Evolutionary conservation across 2,888 invertebrate species (phyloP), one percentile per base, ranked within the genome.

Genomic region (Bembecia ichneumoniformis): DNA sequence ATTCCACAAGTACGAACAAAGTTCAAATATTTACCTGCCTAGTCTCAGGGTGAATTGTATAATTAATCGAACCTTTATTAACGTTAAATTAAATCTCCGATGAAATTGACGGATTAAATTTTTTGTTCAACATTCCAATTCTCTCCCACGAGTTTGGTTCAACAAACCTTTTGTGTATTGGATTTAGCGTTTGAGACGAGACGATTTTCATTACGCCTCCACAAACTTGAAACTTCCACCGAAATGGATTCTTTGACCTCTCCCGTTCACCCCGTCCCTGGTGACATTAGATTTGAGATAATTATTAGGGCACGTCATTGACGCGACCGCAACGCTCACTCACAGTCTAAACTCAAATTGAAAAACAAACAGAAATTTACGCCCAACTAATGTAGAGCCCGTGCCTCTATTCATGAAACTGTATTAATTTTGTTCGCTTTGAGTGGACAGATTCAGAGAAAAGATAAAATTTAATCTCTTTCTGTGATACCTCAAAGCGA

Each of bases 201-300:
- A 74, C 78, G 74, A 77, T 77, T 71, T 72, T 72, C 69, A 57
- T 64, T 73, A 71, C 81, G 74, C 76, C 77, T 67, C 71, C 77
- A 66, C 77, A 62, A 68, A 66, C 63, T 63, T 63, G 63, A 62
- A 65, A 69, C 61, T 60, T 65, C 64, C 64, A 69, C 60, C 61
- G 59, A 68, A 73, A 82, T 77, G 71, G 70, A 76, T 78, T 72
- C 73, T 74, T 77, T 80, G 79, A 82, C 82, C 83, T 77, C 73
- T 69, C 57, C 53, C 63, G 58, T 51, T 52, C 47, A 59, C 56
- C 62, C 66, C 66, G 75, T 74, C 78, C 71, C 71, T 61, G 56
- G 65, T 73, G 80, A 77, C 77, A 74, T 77, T 74, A 63, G 60
- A 56, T 13, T n/a, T 40, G 28, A 28, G 28, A 40, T 14, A 40